Conservation (phyloP, 2,113 vertebrate species). For the Nicator chloris region DNA sequence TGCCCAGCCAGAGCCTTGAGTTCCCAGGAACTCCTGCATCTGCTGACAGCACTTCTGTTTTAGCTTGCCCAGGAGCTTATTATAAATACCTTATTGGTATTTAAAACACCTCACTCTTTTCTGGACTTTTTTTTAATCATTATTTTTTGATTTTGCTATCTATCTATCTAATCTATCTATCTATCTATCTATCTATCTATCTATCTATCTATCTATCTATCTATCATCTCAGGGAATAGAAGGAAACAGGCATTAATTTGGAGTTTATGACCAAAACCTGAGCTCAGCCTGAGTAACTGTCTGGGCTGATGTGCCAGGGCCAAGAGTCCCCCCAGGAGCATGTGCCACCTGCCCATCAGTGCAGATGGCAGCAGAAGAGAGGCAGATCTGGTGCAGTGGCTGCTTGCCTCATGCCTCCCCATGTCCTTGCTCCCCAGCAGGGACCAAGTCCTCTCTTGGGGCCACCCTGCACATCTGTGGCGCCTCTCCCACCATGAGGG, state of each 20-base stretch:
- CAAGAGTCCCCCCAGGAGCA: rapidly evolving
- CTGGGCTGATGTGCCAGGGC: neutral
- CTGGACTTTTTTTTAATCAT: neutral
- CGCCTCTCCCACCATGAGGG: rapidly evolving
- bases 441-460: neutral
- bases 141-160: neutral
- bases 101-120: neutral
- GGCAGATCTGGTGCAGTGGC: neutral
- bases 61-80: neutral
- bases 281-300: neutral
- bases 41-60: neutral
- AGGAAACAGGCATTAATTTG: neutral
- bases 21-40: slow-evolving; percentile 3
- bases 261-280: neutral
- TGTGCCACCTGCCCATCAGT: neutral
- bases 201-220: neutral
- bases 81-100: neutral
- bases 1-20: neutral
- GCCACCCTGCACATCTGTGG: neutral
- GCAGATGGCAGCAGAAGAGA: neutral
- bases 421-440: neutral
- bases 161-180: neutral
- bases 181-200: neutral
- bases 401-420: rapidly evolving
- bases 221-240: neutral